These are phyloP conservation scores for Heliconius ethilla DNA, from an alignment of 2,888 invertebrate species.

Conservation along the genomic window DNA sequence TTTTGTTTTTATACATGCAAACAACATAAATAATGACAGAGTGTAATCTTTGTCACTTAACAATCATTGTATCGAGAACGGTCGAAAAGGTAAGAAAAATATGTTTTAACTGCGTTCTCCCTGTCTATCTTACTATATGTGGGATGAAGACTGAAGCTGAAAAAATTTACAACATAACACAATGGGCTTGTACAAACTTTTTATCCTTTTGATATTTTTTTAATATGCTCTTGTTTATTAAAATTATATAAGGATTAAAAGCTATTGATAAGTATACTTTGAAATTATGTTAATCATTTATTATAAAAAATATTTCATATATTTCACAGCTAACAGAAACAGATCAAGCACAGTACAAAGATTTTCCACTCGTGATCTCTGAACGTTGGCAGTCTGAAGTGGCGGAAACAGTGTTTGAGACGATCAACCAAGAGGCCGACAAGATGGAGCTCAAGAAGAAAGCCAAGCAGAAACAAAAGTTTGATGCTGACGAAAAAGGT, in stretches of 20 bases:
- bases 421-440: slow-evolving; percentile 98
- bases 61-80: not conserved
- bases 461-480: slow-evolving; percentile 96
- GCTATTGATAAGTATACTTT: too few species aligned
- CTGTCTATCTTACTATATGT: too few species aligned
- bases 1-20: not conserved
- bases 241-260: too few species aligned
- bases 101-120: not conserved
- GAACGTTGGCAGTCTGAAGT: slow-evolving; percentile 99
- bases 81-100: not conserved
- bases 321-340: slow-evolving; percentile 90
- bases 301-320: not conserved
- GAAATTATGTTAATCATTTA: not conserved
- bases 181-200: too few species aligned
- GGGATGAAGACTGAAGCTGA: too few species aligned
- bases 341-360: slow-evolving; percentile 99
- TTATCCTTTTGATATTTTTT: too few species aligned
- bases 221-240: too few species aligned
- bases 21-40: not conserved
- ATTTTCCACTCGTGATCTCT: slow-evolving; percentile 98
- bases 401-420: slow-evolving; percentile 98
- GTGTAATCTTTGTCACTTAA: not conserved
- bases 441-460: slow-evolving; percentile 97
- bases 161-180: too few species aligned
- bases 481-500: slow-evolving; percentile 97